These are phyloP conservation scores for Branchipolynoe longqiensis DNA, from an alignment of 2,888 invertebrate species.

Conservation along the genomic window DNA sequence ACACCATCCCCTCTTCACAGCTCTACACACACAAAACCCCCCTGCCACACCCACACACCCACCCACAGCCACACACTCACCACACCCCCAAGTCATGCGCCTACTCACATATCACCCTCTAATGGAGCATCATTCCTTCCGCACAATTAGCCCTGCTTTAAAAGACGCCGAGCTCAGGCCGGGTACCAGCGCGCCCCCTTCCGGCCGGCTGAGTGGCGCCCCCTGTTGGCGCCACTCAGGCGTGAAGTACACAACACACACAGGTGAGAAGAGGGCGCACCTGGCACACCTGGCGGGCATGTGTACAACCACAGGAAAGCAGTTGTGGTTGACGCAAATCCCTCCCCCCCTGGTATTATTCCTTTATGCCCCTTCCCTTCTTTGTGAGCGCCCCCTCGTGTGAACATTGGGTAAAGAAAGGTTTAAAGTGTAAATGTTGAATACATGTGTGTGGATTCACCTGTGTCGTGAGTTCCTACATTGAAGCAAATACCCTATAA, in stretches of 20 bases:
- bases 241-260: neutral
- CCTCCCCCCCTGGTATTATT: no score
- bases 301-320: neutral
- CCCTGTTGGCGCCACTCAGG: neutral
- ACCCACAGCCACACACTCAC: neutral
- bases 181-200: neutral
- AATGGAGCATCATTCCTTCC: conserved; percentile 18
- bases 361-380: no score
- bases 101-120: conserved; percentile 14
- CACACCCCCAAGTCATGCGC: neutral
- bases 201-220: neutral
- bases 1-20: neutral
- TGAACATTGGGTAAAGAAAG: no score
- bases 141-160: conserved; percentile 29
- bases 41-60: neutral
- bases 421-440: no score
- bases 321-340: no score
- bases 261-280: neutral
- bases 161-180: neutral
- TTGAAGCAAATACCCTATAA: no score
- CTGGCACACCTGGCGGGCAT: neutral
- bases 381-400: no score
- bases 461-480: no score
- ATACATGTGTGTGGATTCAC: no score
- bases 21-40: neutral